phyloP scores from a whole-genome alignment of 2,797 vertebrate species.

The Microctenopoma stevenorrisi region DNA sequence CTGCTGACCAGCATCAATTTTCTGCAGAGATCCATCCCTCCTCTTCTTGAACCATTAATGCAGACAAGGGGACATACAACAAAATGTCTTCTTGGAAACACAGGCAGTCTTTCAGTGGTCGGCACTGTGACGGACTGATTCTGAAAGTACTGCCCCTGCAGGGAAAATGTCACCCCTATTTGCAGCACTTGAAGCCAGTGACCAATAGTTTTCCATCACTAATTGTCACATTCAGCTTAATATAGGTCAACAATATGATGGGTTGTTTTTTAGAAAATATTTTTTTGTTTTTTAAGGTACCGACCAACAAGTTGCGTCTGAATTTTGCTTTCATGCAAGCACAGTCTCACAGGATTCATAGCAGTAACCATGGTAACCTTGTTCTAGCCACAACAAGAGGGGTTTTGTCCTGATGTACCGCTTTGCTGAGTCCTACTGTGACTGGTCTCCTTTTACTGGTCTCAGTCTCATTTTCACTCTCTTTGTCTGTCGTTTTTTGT shows the following conservation, averaged over 20 bases:
- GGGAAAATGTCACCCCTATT: conserved; percentile 43
- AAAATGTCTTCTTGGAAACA: conserved; percentile 63
- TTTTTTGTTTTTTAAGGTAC: neutral
- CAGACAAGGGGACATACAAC: conserved; percentile 51
- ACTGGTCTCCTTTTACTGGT: conserved; percentile 40
- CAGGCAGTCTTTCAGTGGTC: conserved; percentile 69
- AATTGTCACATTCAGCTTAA: conserved; percentile 2
- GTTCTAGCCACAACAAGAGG: conserved; percentile 69
- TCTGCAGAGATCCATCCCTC: conserved; percentile 33
- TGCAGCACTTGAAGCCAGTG: conserved; percentile 12
- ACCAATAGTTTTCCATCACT: conserved; percentile 23
- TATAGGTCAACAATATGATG: conserved; percentile 18
- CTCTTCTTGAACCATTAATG: conserved; percentile 31
- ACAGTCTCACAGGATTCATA: conserved; percentile 18
- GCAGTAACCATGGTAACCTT: conserved; percentile 69
- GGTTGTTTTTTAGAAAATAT: neutral
- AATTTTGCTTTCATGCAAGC: neutral
- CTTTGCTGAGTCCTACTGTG: conserved; percentile 43
- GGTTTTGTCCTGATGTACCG: conserved; percentile 69
- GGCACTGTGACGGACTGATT: conserved; percentile 64
- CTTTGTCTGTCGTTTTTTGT: conserved; percentile 20
- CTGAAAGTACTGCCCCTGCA: conserved; percentile 42
- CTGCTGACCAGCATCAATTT: conserved; percentile 33
- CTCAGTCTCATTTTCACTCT: conserved; percentile 15
- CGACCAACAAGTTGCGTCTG: neutral